These are phyloP conservation scores for Phyllotis vaccarum DNA, from an alignment of 2,797 vertebrate species.

Conservation along the genomic window DNA sequence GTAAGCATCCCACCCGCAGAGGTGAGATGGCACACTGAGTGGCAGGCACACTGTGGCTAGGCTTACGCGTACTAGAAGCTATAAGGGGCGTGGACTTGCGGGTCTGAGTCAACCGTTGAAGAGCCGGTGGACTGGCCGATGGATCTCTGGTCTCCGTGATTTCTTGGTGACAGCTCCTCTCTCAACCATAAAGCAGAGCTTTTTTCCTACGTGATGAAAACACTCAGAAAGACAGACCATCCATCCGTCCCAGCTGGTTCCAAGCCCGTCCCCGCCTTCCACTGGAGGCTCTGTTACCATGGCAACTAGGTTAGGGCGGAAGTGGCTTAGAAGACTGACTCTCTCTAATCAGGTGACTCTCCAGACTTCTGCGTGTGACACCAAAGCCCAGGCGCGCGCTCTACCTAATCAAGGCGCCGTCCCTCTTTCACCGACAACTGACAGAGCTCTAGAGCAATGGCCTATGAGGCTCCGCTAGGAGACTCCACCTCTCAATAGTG, in stretches of 20 bases:
- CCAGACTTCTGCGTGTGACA: conserved; percentile 78
- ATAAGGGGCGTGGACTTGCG: neutral
- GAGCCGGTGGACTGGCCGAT: neutral
- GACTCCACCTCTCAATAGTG: conserved; percentile 49
- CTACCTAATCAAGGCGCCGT: conserved; percentile 46
- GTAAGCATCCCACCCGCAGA: neutral
- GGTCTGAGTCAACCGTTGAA: neutral
- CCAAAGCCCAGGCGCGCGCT: neutral
- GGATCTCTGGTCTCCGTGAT: neutral
- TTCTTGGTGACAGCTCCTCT: neutral
- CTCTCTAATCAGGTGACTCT: conserved; percentile 78
- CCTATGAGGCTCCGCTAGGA: neutral
- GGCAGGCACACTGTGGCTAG: neutral
- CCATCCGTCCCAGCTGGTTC: neutral
- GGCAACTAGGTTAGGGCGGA: conserved; percentile 81
- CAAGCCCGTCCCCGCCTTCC: neutral
- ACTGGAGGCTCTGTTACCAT: conserved; percentile 43
- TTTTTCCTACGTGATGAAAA: neutral
- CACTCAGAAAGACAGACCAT: neutral
- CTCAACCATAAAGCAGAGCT: neutral
- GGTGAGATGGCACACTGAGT: neutral
- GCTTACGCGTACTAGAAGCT: neutral
- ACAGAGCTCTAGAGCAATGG: conserved; percentile 68
- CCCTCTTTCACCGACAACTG: conserved; percentile 59
- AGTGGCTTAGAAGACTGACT: conserved; percentile 57